Evolutionary conservation across 2,797 vertebrate genomes (phyloP).

Genomic region (Glossophaga mutica): DNA sequence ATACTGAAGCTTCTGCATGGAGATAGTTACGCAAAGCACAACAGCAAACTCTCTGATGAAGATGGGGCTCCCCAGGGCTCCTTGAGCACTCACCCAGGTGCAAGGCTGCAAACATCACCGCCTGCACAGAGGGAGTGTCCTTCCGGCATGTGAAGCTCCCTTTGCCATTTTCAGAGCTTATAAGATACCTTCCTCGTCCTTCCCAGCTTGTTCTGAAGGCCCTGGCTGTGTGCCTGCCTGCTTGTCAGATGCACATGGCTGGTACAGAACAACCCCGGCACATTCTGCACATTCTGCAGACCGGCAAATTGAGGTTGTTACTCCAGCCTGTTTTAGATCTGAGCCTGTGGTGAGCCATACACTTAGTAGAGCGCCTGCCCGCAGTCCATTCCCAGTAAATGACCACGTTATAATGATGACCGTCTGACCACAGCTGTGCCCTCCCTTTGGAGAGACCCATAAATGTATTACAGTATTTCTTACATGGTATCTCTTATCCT

Average conservation of each 20-base stretch:
- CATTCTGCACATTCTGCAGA: not conserved
- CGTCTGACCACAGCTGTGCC: not conserved
- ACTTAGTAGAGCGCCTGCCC: not conserved
- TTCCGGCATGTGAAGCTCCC: not conserved
- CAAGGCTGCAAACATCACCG: too few relatives aligned
- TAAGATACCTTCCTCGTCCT: not conserved
- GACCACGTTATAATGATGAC: not conserved
- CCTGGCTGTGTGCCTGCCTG: not conserved
- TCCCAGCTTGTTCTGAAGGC: not conserved
- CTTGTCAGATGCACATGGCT: not conserved
- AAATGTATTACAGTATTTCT: not conserved
- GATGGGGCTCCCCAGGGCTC: not conserved
- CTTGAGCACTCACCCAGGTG: not conserved
- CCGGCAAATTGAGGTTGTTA: accelerated
- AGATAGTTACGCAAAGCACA: not conserved
- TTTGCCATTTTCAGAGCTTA: not conserved
- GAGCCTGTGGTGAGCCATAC: accelerated
- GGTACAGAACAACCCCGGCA: not conserved
- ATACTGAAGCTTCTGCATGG: not conserved
- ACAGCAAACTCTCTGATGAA: not conserved
- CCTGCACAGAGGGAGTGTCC: accelerated
- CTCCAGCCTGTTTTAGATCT: not conserved
- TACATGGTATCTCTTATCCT: not conserved
- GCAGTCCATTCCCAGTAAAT: not conserved
- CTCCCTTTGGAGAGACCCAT: not conserved